Evolutionary conservation across 2,797 vertebrate genomes (phyloP).

Genomic region (Myotis vivesi): DNA sequence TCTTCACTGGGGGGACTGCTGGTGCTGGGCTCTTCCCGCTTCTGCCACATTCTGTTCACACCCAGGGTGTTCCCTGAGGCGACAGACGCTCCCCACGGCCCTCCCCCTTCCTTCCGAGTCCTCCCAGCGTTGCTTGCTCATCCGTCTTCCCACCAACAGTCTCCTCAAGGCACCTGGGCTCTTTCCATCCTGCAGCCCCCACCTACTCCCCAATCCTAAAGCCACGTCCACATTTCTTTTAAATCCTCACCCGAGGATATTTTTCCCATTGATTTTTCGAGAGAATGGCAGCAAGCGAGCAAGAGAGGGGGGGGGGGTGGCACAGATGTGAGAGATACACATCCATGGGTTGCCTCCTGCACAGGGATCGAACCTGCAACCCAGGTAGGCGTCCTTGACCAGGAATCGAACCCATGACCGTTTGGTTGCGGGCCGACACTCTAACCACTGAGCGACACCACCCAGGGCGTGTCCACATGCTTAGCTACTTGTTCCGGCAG

Average conservation of each 20-base stretch:
- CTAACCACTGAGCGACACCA: no score
- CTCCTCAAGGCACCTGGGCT: not conserved
- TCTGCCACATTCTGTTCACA: accelerated
- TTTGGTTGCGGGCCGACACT: no score
- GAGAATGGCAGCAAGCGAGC: no score
- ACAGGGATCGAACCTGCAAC: no score
- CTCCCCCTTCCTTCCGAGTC: accelerated
- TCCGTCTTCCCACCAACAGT: accelerated
- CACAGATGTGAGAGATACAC: no score
- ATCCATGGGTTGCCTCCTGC: no score
- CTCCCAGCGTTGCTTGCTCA: not conserved
- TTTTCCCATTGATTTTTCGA: no score
- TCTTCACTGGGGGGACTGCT: not conserved
- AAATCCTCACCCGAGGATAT: no score
- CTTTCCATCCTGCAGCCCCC: not conserved
- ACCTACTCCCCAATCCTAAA: not conserved
- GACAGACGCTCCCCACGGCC: not conserved
- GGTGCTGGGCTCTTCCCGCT: not conserved
- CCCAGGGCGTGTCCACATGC: no score
- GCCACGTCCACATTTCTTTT: not conserved
- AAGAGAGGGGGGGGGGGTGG: no score
- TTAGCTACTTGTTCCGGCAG: not conserved
- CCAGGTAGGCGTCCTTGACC: no score
- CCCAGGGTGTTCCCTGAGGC: accelerated
- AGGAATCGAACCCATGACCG: no score